phyloP scores from a whole-genome alignment of 2,888 invertebrate genomes.

The Gryllus longicercus region DNA sequence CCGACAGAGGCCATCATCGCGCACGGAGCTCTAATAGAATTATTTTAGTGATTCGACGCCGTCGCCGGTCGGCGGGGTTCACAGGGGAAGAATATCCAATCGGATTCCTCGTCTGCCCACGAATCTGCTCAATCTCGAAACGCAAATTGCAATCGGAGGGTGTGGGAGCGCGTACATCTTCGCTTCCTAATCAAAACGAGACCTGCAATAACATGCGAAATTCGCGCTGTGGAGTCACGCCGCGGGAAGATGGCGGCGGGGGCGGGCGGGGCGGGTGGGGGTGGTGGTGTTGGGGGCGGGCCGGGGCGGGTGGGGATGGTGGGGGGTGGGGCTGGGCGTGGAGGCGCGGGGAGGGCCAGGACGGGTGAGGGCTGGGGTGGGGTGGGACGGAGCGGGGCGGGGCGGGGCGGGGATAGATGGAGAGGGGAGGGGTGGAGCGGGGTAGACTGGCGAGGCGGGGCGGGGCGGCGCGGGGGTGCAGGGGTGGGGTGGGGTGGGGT shows the following conservation, averaged over 20 bases:
- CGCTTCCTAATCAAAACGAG: background rate
- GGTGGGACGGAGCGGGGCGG: background rate
- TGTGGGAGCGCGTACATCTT: too few species aligned
- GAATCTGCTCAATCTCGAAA: too few species aligned
- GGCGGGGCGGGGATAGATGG: background rate
- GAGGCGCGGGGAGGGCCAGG: background rate
- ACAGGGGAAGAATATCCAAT: too few species aligned
- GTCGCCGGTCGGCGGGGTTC: too few species aligned
- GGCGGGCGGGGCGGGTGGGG: background rate
- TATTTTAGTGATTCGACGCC: too few species aligned
- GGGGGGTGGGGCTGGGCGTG: background rate
- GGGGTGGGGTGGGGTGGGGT: background rate
- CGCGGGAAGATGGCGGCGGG: background rate
- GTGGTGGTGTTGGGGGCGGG: background rate
- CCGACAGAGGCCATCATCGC: too few species aligned
- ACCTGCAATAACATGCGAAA: background rate
- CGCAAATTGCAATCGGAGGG: too few species aligned
- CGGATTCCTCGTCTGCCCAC: too few species aligned
- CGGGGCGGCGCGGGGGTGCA: background rate
- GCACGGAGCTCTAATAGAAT: too few species aligned
- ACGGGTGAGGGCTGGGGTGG: fast-evolving
- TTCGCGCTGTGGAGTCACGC: background rate
- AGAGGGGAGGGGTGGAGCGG: background rate
- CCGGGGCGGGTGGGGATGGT: fast-evolving
- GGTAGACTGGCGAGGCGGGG: background rate